Conservation (phyloP, 2,797 vertebrate genomes). For the Carcharodon carcharias region DNA sequence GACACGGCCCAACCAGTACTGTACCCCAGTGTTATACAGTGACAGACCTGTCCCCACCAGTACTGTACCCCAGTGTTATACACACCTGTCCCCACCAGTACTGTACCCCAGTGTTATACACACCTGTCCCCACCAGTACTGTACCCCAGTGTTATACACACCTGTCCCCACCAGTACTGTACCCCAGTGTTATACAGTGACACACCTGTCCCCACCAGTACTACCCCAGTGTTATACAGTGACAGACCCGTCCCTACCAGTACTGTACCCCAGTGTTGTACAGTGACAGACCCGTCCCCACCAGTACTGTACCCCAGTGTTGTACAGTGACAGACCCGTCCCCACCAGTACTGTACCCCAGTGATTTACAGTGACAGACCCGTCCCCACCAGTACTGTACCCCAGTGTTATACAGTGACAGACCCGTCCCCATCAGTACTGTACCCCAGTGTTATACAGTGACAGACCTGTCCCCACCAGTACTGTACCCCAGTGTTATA, state of each 20-base stretch:
- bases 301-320: no score
- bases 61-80: not conserved
- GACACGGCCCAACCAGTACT: not conserved
- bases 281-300: not conserved
- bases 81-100: not conserved
- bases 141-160: conserved; percentile 4
- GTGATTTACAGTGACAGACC: no score
- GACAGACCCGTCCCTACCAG: not conserved
- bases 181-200: not conserved
- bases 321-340: no score
- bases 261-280: not conserved
- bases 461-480: not conserved
- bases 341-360: no score
- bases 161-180: not conserved
- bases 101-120: not conserved
- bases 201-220: not conserved
- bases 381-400: not conserved
- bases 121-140: not conserved
- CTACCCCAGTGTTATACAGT: not conserved
- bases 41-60: not conserved
- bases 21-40: not conserved
- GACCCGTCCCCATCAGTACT: not conserved
- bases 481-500: not conserved
- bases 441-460: not conserved
- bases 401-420: not conserved